Evolutionary conservation across 2,113 vertebrate species (phyloP), one percentile per base, ranked within the genome.

Genomic region (Vicugna pacos): DNA sequence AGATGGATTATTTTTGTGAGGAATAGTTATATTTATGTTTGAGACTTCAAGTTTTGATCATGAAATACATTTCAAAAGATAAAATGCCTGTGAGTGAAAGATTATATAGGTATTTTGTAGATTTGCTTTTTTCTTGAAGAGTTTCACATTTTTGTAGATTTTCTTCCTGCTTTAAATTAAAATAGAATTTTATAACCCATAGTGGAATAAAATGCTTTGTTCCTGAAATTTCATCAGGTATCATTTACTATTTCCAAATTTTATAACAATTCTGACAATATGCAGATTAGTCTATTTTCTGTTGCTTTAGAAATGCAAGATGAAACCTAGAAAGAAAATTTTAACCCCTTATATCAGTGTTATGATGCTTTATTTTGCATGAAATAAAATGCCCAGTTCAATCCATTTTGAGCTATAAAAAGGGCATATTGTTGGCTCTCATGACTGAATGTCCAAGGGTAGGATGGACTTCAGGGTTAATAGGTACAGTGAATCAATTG

Each of bases 161-260:
- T 96, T 92, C 60, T 92, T 95, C 85, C 9, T 73, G 35, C 73
- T 84, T 90, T 95, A 79, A 97, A 81, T 89, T 96, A 95, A 96
- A 82, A 77, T 79, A 65, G 64, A 48, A 58, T 96, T 89, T 94
- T 92, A 67, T 83, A 92, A 52, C n/a, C 67, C 9, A 42, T 9
- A 62, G 1, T 95, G 52, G 56, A 94, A 88, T 70, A 92, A 82
- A 93, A 72, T 50, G 4, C 9, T 75, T 73, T 94, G 89, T 46
- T 81, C 67, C 32, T 89, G 64, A 91, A 95, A 94, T 89, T 69
- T 19, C 22, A 81, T 92, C n/a, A 64, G 30, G 1, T 93, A 50
- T 60, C 73, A 75, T 80, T 82, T 91, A n/a, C 50, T 94, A 35
- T 20, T 88, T 95, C 83, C 38, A 84, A 28, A 90, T 90, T 73